phyloP scores from a whole-genome alignment of 2,888 invertebrate species.

The Thelaira solivaga region DNA sequence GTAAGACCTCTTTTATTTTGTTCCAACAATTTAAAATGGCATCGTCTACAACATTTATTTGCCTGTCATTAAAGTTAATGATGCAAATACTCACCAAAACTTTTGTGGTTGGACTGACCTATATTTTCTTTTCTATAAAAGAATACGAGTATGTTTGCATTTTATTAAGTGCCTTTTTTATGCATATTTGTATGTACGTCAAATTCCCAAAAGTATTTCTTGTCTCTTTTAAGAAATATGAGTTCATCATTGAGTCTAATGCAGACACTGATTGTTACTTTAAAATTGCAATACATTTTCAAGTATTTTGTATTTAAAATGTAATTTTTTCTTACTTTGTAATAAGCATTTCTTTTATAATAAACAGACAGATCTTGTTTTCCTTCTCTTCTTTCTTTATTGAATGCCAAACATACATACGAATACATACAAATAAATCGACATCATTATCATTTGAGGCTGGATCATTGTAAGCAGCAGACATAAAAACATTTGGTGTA shows the following conservation, averaged over 20 bases:
- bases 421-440: too few species aligned
- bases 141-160: conserved; percentile 1
- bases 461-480: conserved; percentile 28
- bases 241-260: conserved; percentile 44
- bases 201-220: conserved; percentile 28
- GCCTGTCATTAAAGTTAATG: neutral
- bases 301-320: conserved; percentile 24
- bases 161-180: neutral
- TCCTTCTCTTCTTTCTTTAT: too few species aligned
- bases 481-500: neutral
- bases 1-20: neutral
- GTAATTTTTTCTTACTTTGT: neutral
- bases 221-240: conserved; percentile 37
- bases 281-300: conserved; percentile 25
- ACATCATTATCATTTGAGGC: neutral
- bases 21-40: neutral
- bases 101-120: conserved; percentile 26
- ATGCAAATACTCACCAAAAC: neutral
- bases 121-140: conserved; percentile 13
- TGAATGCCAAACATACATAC: neutral
- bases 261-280: conserved; percentile 27
- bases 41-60: neutral
- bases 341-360: neutral
- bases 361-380: conserved; percentile 26
- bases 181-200: neutral